phyloP scores from a whole-genome alignment of 2,888 invertebrate species.

The Nomada flava region DNA sequence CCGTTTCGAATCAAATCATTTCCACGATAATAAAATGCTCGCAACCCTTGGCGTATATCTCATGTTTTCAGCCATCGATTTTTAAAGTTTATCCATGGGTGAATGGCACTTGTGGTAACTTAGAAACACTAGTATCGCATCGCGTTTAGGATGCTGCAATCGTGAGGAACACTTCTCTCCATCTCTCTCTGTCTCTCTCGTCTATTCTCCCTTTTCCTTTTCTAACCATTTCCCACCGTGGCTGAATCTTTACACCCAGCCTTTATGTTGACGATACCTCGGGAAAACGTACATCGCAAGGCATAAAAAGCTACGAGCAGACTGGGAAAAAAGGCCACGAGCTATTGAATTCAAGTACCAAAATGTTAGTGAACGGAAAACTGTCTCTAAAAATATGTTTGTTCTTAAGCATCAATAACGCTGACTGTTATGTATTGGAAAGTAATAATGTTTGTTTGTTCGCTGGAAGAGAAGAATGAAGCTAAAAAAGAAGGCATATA shows the following conservation, averaged over 20 bases:
- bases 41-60: too few species aligned
- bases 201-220: neutral
- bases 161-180: neutral
- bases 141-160: neutral
- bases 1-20: neutral
- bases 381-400: neutral
- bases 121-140: neutral
- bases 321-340: neutral
- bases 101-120: neutral
- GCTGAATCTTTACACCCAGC: constrained; percentile 11
- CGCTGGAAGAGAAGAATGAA: too few species aligned
- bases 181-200: too few species aligned
- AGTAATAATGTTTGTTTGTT: too few species aligned
- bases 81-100: neutral
- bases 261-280: constrained; percentile 30
- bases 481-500: too few species aligned
- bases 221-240: neutral
- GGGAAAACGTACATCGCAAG: constrained; percentile 22
- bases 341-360: constrained; percentile 9
- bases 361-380: neutral
- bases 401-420: too few species aligned
- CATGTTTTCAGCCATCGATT: neutral
- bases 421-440: too few species aligned
- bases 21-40: too few species aligned
- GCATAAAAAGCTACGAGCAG: constrained; percentile 28